These are phyloP conservation scores for Upupa epops DNA, from an alignment of 2,113 vertebrate genomes.

Conservation along the genomic window DNA sequence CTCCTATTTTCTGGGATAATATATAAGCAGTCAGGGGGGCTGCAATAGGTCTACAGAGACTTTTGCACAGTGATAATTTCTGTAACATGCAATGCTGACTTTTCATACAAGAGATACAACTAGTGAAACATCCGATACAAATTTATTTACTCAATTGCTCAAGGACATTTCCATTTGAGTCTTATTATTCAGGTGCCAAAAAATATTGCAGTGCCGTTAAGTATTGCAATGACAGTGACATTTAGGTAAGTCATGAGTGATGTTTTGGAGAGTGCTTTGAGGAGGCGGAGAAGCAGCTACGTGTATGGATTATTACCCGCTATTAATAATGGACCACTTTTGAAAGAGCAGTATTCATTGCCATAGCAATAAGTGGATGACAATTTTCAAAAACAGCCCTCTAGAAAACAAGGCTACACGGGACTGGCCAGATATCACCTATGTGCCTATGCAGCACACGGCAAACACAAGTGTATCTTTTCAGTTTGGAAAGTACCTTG, in stretches of 20 bases:
- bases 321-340: background rate
- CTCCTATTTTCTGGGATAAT: background rate
- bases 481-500: background rate
- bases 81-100: background rate
- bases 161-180: background rate
- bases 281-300: background rate
- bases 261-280: background rate
- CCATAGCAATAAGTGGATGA: conserved; percentile 1
- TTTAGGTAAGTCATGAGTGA: background rate
- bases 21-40: background rate
- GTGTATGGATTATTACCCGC: conserved; percentile 8
- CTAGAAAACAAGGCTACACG: background rate
- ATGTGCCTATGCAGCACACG: background rate
- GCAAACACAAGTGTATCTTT: background rate
- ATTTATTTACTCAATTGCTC: background rate
- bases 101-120: background rate
- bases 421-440: background rate
- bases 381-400: background rate
- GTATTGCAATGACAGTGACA: background rate
- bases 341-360: conserved; percentile 41
- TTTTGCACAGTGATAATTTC: background rate
- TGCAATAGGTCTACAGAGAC: background rate
- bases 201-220: background rate
- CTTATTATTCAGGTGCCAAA: background rate
- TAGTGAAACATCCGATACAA: background rate